phyloP scores from a whole-genome alignment of 2,797 vertebrate genomes.

The Acrocephalus scirpaceus region DNA sequence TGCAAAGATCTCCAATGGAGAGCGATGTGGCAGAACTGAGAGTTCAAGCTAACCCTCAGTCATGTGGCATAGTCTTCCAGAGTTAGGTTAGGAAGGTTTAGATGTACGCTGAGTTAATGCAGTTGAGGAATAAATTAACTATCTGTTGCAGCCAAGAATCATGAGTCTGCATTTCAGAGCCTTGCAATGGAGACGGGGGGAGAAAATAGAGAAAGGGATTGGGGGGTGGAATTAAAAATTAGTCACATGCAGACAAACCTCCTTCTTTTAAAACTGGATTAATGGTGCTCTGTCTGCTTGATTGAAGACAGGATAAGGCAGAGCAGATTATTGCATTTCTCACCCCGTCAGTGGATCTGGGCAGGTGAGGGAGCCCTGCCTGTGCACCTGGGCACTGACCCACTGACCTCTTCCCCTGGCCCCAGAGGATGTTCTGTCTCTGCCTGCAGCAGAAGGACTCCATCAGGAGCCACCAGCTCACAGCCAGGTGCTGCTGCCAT shows the following conservation, averaged over 20 bases:
- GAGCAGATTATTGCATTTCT: background rate
- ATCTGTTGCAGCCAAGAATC: constrained; percentile 41
- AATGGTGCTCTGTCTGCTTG: background rate
- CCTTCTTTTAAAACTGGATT: background rate
- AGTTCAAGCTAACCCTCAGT: constrained; percentile 16
- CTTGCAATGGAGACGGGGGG: background rate
- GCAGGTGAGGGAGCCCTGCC: background rate
- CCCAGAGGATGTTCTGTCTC: background rate
- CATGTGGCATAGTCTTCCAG: background rate
- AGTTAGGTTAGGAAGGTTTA: constrained; percentile 6
- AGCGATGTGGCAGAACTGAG: background rate
- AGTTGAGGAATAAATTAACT: constrained; percentile 15
- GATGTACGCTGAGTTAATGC: background rate
- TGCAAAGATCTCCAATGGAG: constrained; percentile 34
- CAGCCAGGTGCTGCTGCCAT: background rate
- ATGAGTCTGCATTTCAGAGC: constrained; percentile 1
- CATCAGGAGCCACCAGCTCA: background rate
- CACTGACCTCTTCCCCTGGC: background rate
- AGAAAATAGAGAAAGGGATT: background rate
- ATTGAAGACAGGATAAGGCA: background rate
- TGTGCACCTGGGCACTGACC: fast-evolving
- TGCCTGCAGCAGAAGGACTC: background rate
- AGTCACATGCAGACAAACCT: background rate
- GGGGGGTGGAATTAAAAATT: background rate
- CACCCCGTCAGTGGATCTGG: fast-evolving